phyloP scores from a whole-genome alignment of 2,113 vertebrate genomes.

The Catharus bicknelli region DNA sequence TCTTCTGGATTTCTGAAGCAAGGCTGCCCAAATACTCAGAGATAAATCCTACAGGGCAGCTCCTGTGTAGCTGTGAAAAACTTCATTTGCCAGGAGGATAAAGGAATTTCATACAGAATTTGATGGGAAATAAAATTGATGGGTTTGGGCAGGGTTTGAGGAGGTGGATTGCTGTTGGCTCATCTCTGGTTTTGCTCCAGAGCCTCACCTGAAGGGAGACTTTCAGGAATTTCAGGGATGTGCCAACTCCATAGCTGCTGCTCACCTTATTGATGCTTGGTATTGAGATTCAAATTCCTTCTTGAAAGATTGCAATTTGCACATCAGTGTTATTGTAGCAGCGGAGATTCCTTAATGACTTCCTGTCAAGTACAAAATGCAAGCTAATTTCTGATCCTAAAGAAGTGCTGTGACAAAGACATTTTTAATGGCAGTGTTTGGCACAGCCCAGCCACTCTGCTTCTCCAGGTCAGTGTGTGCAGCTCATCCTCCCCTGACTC shows the following conservation, averaged over 20 bases:
- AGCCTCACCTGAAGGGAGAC: neutral
- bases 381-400: conserved; percentile 15
- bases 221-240: neutral
- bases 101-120: neutral
- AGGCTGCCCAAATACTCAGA: neutral
- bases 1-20: neutral
- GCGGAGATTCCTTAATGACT: conserved; percentile 33
- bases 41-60: neutral
- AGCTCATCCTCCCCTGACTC: neutral
- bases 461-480: neutral
- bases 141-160: neutral
- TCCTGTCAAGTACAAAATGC: conserved; percentile 35
- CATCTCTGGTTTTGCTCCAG: neutral
- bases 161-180: rapidly evolving
- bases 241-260: neutral
- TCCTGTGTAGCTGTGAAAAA: neutral
- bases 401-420: conserved; percentile 15
- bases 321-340: conserved; percentile 33
- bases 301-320: conserved; percentile 59
- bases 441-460: neutral
- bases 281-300: conserved; percentile 55
- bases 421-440: neutral
- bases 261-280: neutral
- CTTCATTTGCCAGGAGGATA: neutral
- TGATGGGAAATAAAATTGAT: neutral